Evolutionary conservation across 92 coral and sea anemone species (phyloP).

Genomic region (Heteractis magnifica): DNA sequence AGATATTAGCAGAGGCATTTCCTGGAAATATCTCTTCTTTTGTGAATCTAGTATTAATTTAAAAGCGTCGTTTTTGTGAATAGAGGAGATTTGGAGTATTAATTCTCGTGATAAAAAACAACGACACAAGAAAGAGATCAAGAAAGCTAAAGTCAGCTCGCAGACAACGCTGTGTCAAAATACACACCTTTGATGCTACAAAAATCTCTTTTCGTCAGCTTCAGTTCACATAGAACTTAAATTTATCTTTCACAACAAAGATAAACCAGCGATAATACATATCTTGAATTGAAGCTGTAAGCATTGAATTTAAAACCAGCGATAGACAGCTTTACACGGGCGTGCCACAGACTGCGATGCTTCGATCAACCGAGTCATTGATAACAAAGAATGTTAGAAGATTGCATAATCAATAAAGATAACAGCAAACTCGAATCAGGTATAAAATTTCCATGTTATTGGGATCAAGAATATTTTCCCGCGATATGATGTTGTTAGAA

Average conservation of each 20-base stretch:
- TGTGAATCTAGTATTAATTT: too few relatives aligned
- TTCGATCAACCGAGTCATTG: background rate
- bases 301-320: background rate
- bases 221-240: background rate
- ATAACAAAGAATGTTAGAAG: background rate
- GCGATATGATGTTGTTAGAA: too few relatives aligned
- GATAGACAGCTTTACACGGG: background rate
- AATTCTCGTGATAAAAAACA: too few relatives aligned
- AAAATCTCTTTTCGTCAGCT: too few relatives aligned
- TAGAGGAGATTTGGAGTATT: too few relatives aligned
- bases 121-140: too few relatives aligned
- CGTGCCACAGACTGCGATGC: background rate
- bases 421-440: background rate
- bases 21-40: too few relatives aligned
- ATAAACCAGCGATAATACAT: background rate
- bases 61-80: too few relatives aligned
- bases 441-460: background rate
- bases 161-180: too few relatives aligned
- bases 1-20: too few relatives aligned
- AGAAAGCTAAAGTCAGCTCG: too few relatives aligned
- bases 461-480: background rate
- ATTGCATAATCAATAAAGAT: background rate
- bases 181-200: background rate
- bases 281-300: background rate
- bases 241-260: background rate